These are phyloP conservation scores for Pipistrellus pygmaeus DNA, from an alignment of 2,797 vertebrate species.

Conservation along the genomic window DNA sequence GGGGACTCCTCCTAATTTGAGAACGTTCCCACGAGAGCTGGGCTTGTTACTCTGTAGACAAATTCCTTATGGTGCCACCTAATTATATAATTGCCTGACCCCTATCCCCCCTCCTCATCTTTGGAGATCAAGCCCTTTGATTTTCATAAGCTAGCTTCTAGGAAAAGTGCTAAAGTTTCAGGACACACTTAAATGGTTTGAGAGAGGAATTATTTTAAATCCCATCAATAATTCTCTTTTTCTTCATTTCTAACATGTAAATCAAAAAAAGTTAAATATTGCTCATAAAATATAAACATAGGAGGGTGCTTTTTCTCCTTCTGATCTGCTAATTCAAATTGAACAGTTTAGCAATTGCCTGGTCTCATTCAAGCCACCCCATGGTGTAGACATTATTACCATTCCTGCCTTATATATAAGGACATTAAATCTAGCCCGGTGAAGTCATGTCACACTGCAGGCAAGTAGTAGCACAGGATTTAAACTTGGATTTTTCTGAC, in stretches of 20 bases:
- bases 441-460: background rate
- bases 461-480: background rate
- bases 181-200: background rate
- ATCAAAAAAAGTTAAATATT: conserved; percentile 40
- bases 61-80: background rate
- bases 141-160: conserved; percentile 16
- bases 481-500: conserved; percentile 56
- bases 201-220: conserved; percentile 35
- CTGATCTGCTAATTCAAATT: background rate
- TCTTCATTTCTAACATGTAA: conserved; percentile 8
- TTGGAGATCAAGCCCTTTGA: conserved; percentile 4
- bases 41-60: background rate
- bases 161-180: conserved; percentile 38
- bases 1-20: background rate
- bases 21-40: background rate
- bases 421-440: background rate
- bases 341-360: background rate
- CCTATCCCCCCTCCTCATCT: background rate
- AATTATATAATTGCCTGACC: background rate
- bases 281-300: conserved; percentile 11
- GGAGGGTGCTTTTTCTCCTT: background rate
- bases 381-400: background rate
- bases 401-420: background rate
- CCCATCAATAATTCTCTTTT: conserved; percentile 56
- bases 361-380: background rate